phyloP scores from a whole-genome alignment of 2,797 vertebrate genomes.

The Myotis daubentonii region DNA sequence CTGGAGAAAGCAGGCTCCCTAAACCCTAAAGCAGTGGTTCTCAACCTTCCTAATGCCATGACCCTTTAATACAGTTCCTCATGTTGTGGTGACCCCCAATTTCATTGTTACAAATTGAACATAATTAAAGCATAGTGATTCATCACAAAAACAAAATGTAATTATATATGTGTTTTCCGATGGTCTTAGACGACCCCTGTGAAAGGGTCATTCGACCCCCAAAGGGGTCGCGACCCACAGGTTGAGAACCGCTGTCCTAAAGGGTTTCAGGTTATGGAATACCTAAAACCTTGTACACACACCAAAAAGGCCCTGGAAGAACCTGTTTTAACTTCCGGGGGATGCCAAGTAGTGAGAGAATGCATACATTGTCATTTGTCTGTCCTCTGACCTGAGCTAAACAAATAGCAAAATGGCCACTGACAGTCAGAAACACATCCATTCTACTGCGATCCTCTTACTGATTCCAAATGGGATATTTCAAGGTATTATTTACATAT shows the following conservation, averaged over 20 bases:
- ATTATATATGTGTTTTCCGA: too few relatives aligned
- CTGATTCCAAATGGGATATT: background rate
- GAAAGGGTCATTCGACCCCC: too few relatives aligned
- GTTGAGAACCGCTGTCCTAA: too few relatives aligned
- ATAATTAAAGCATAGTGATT: too few relatives aligned
- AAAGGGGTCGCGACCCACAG: too few relatives aligned
- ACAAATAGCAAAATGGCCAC: background rate
- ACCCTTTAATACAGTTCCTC: too few relatives aligned
- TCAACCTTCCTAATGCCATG: too few relatives aligned
- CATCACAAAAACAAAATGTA: too few relatives aligned
- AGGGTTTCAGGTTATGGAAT: background rate
- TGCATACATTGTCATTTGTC: background rate
- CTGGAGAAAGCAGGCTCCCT: background rate
- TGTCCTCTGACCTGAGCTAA: background rate
- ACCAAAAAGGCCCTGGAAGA: slow-evolving; percentile 59
- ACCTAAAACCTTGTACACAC: background rate
- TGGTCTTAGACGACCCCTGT: too few relatives aligned
- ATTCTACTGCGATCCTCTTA: background rate
- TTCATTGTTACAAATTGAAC: too few relatives aligned
- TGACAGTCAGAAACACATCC: background rate
- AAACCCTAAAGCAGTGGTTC: too few relatives aligned
- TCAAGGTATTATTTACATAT: background rate
- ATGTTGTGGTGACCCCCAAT: too few relatives aligned
- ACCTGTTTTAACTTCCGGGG: background rate
- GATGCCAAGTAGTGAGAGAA: background rate